Percentiles rank a stretch among this genome's conserved stretches.
Conservation (phyloP, 2,888 invertebrate species). For the Lasioglossum zephyrum region DNA sequence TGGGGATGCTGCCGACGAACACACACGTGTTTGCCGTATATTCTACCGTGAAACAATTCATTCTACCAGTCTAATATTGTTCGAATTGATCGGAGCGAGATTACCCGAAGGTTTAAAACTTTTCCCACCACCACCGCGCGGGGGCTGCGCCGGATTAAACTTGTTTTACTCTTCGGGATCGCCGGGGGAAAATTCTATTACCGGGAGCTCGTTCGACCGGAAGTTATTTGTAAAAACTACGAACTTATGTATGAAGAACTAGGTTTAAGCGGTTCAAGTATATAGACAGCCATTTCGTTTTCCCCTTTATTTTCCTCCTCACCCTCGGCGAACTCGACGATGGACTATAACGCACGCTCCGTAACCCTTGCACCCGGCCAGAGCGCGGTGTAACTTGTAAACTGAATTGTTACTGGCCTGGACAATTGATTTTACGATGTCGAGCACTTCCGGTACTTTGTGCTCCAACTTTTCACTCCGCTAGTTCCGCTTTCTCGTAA, state of each 20-base stretch:
- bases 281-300: slow-evolving; percentile 10
- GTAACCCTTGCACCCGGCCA: not conserved
- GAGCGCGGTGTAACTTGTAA: not conserved
- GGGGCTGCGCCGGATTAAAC: slow-evolving; percentile 32
- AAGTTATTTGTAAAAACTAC: slow-evolving; percentile 43
- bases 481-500: not conserved
- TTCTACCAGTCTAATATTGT: slow-evolving; percentile 30
- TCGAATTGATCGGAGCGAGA: slow-evolving; percentile 31
- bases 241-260: slow-evolving; percentile 13
- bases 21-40: not conserved
- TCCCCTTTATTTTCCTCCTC: not conserved
- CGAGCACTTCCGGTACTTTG: not conserved
- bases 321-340: not conserved
- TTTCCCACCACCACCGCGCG: not conserved
- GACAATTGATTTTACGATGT: not conserved
- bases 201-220: slow-evolving; percentile 9
- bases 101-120: slow-evolving; percentile 54
- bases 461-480: not conserved
- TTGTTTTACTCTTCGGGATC: slow-evolving; percentile 32
- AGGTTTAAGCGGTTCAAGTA: slow-evolving; percentile 16
- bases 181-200: slow-evolving; percentile 47
- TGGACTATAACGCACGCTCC: not conserved
- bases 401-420: not conserved
- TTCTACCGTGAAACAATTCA: slow-evolving; percentile 17
- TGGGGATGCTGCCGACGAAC: not conserved